Base-by-base conservation (phyloP, 2,797 vertebrate species). In the Cryptoblepharus egeriae region DNA sequence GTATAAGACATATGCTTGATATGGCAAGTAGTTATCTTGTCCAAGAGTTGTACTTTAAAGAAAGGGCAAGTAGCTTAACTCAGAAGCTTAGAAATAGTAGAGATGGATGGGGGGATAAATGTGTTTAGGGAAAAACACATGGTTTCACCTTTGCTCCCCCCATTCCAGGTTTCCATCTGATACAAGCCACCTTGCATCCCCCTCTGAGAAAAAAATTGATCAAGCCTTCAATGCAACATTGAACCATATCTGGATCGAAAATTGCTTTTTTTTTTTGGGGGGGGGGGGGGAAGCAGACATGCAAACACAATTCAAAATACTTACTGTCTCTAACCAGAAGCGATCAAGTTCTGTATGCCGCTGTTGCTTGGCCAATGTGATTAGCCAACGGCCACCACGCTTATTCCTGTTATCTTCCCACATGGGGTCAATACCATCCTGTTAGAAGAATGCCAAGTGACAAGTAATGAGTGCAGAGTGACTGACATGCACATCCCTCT, bases 341-440 rank as follows among this genome's bases (percentile, higher is more conserved):
- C 84, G 93, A 85, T 97, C 97, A 72, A 97, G 95, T 71, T 97
- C 95, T 0, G 91, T 94, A 88, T 96, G 96, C 42, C 97, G 93
- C 87, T 97, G 96, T 86, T 97, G 96, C 85, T 97, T 97, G 83
- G 96, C 94, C 11, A 97, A 92, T 5, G 96, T 97, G 88, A 97
- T 95, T 32, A 97, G 94, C 97, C 97, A 97, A 87, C 97, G 96
- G 49, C 97, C 97, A 0, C 97, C 97, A 6, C 93, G 90, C 82
- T 97, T 97, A 84, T 97, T 97, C 81, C 93, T 95, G 87, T 70
- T 90, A 85, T 97, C 97, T 88, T 97, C 97, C 97, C 97, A 97
- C 97, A 97, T 97, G 65, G 97, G 97, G 88, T 96, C 93, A 0
- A 97, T 97, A 30, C 97, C 97, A 0, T 97, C 97, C 97, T 97